Evolutionary conservation across 2,797 vertebrate genomes (phyloP).

Genomic region (Malacoctenus gilli): DNA sequence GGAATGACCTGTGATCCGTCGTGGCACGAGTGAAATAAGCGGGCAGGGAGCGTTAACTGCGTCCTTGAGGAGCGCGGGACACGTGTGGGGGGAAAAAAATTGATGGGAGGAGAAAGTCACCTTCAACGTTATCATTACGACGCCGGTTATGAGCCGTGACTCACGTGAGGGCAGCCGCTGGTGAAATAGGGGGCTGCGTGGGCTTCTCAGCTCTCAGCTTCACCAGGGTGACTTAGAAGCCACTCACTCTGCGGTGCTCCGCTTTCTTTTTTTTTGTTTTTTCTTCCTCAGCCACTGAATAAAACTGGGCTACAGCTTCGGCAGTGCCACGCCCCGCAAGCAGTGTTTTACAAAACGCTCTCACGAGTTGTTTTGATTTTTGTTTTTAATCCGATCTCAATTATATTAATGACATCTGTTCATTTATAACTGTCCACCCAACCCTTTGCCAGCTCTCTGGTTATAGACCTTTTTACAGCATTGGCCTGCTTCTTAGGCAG

Average conservation of each 20-base stretch:
- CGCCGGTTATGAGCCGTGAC: constrained; percentile 46
- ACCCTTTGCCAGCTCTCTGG: constrained; percentile 35
- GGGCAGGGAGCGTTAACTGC: constrained; percentile 51
- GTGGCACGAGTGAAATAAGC: constrained; percentile 57
- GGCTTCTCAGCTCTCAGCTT: constrained; percentile 16
- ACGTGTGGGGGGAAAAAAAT: constrained; percentile 57
- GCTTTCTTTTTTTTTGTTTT: no score
- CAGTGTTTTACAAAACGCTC: constrained; percentile 19
- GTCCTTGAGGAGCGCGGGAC: constrained; percentile 62
- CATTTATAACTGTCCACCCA: constrained; percentile 19
- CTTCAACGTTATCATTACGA: constrained; percentile 66
- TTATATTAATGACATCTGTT: constrained; percentile 24
- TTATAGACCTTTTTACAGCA: constrained; percentile 48
- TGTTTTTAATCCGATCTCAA: constrained; percentile 6
- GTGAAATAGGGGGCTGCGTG: constrained; percentile 49
- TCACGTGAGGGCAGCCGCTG: constrained; percentile 54
- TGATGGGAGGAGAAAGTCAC: constrained; percentile 78
- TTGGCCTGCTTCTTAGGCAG: constrained; percentile 58
- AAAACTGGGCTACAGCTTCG: constrained; percentile 35
- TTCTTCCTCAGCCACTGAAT: constrained; percentile 10
- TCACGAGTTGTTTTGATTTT: constrained; percentile 5
- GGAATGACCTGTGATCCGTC: constrained; percentile 35
- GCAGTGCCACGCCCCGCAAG: constrained; percentile 3
- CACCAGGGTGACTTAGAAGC: constrained; percentile 41
- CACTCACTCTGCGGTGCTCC: constrained; percentile 15